phyloP scores from a whole-genome alignment of 2,888 invertebrate genomes.

The Chrysolina haemoptera region DNA sequence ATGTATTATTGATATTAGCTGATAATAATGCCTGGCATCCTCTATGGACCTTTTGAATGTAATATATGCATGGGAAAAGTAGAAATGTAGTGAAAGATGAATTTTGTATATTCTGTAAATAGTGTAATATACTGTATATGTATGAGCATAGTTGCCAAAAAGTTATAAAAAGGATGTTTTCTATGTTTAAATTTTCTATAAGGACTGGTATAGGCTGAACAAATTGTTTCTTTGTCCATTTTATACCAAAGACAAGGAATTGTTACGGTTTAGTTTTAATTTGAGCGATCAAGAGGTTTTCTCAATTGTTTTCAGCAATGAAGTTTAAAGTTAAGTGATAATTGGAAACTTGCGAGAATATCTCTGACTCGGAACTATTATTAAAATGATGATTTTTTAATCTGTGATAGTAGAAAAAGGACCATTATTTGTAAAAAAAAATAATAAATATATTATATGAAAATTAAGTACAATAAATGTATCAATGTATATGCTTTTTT shows the following conservation, averaged over 20 bases:
- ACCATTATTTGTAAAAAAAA: constrained; percentile 70
- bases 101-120: constrained; percentile 56
- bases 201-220: constrained; percentile 43
- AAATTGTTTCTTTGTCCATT: constrained; percentile 35
- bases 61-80: constrained; percentile 32
- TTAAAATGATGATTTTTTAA: constrained; percentile 66
- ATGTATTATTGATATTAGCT: background rate
- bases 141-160: constrained; percentile 60
- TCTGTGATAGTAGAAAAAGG: constrained; percentile 71
- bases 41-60: constrained; percentile 25
- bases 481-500: constrained; percentile 59
- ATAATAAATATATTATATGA: constrained; percentile 58
- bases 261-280: constrained; percentile 59
- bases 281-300: constrained; percentile 32
- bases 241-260: constrained; percentile 59
- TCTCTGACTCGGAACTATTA: constrained; percentile 46
- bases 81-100: background rate
- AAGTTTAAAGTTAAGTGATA: background rate
- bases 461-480: constrained; percentile 69
- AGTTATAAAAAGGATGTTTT: constrained; percentile 54
- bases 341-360: constrained; percentile 31
- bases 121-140: constrained; percentile 61
- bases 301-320: constrained; percentile 8
- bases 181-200: constrained; percentile 59
- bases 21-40: background rate